Conservation (phyloP, 2,797 vertebrate genomes). For the Okamejei kenojei region DNA sequence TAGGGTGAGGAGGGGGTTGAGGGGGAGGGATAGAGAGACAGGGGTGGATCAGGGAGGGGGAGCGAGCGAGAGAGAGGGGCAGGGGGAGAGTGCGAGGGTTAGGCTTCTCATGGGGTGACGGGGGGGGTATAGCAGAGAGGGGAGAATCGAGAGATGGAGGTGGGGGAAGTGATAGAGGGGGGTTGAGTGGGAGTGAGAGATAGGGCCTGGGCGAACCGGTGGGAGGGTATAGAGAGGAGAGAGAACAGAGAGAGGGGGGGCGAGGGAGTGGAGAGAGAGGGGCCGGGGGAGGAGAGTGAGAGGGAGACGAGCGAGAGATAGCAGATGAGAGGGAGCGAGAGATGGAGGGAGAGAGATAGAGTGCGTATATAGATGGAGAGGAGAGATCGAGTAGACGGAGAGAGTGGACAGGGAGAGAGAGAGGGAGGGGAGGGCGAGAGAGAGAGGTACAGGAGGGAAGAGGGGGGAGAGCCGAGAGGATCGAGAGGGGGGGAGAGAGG, state of each 20-base stretch:
- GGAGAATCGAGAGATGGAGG: neutral
- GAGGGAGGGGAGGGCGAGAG: neutral
- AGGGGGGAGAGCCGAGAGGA: neutral
- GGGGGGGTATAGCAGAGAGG: neutral
- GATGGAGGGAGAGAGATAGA: accelerated
- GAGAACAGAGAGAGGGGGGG: no score
- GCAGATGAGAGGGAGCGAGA: neutral
- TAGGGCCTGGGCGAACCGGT: neutral
- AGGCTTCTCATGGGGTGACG: neutral
- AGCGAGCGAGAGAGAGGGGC: neutral
- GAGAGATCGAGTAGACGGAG: neutral
- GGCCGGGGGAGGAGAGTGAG: no score
- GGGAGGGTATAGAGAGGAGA: neutral
- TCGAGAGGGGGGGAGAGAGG: neutral
- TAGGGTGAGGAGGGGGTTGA: no score
- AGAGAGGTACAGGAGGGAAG: neutral
- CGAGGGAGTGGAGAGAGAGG: neutral
- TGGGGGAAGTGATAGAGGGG: no score
- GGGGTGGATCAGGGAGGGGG: no score
- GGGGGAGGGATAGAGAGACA: no score
- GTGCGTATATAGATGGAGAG: no score
- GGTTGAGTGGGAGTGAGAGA: neutral
- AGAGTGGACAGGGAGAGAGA: no score
- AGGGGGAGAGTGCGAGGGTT: no score
- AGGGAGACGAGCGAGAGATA: neutral